phyloP scores from a whole-genome alignment of 2,113 vertebrate species.

The Zosterops pallidus region DNA sequence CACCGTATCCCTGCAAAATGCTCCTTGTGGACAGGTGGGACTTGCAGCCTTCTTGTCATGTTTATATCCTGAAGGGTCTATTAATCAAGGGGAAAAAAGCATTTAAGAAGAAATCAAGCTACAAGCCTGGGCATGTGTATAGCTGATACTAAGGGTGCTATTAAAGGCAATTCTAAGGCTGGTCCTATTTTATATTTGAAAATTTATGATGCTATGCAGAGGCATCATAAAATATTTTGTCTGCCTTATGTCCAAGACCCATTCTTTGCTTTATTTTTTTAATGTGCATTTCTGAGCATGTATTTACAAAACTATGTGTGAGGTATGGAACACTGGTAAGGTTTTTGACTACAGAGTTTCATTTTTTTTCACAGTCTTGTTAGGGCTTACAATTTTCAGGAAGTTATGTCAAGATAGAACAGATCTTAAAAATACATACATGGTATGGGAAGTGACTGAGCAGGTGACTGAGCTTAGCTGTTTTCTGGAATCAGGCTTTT shows the following conservation, averaged over 20 bases:
- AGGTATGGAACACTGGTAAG: neutral
- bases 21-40: slow-evolving; percentile 88
- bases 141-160: neutral
- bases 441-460: neutral
- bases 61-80: neutral
- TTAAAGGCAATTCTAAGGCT: neutral
- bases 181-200: neutral
- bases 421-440: neutral
- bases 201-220: neutral
- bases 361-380: neutral
- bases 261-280: neutral
- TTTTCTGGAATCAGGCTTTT: neutral
- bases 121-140: accelerated
- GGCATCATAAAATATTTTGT: neutral
- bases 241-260: neutral
- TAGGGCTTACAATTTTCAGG: neutral
- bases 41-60: neutral
- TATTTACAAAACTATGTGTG: neutral
- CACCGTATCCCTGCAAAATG: slow-evolving; percentile 87
- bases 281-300: neutral
- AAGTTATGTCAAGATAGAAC: neutral
- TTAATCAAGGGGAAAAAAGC: accelerated
- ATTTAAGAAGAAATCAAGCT: neutral
- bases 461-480: neutral
- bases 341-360: neutral